phyloP scores from a whole-genome alignment of 2,888 invertebrate genomes.

The Drepana falcataria region DNA sequence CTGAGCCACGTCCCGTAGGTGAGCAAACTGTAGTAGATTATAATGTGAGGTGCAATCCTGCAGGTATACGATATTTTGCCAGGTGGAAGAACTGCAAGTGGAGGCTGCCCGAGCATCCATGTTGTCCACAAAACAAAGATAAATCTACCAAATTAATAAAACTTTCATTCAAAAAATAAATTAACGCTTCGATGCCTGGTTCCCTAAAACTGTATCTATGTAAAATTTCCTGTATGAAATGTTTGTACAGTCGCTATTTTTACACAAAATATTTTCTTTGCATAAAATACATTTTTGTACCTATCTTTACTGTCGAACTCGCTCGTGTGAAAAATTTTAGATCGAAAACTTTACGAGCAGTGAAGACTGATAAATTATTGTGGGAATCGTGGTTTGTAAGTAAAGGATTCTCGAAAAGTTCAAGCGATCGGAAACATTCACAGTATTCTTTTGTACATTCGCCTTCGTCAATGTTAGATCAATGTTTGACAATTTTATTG shows the following conservation, averaged over 20 bases:
- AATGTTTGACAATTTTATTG: slow-evolving; percentile 50
- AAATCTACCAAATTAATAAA: slow-evolving; percentile 71
- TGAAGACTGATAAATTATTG: slow-evolving; percentile 75
- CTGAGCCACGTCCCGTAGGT: slow-evolving; percentile 50
- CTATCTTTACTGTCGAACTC: slow-evolving; percentile 56
- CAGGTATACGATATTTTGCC: slow-evolving; percentile 90
- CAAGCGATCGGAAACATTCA: slow-evolving; percentile 53
- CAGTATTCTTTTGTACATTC: slow-evolving; percentile 50
- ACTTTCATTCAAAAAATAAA: slow-evolving; percentile 74
- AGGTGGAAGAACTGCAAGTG: slow-evolving; percentile 90
- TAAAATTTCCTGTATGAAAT: slow-evolving; percentile 65
- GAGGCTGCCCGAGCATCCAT: slow-evolving; percentile 84
- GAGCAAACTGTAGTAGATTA: slow-evolving; percentile 74
- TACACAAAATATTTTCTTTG: slow-evolving; percentile 64
- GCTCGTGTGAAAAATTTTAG: slow-evolving; percentile 64
- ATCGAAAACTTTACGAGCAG: slow-evolving; percentile 69
- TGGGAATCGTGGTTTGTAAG: slow-evolving; percentile 66
- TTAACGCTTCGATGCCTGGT: slow-evolving; percentile 62
- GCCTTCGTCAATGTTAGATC: slow-evolving; percentile 72
- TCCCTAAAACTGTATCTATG: slow-evolving; percentile 59
- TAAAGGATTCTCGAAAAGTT: slow-evolving; percentile 54
- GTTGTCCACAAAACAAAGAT: slow-evolving; percentile 81
- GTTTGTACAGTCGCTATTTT: slow-evolving; percentile 75
- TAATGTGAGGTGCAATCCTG: slow-evolving; percentile 78
- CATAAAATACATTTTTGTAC: slow-evolving; percentile 48